Evolutionary conservation across 2,797 vertebrate genomes (phyloP).

Genomic region (Euphonia xanthogaster): DNA sequence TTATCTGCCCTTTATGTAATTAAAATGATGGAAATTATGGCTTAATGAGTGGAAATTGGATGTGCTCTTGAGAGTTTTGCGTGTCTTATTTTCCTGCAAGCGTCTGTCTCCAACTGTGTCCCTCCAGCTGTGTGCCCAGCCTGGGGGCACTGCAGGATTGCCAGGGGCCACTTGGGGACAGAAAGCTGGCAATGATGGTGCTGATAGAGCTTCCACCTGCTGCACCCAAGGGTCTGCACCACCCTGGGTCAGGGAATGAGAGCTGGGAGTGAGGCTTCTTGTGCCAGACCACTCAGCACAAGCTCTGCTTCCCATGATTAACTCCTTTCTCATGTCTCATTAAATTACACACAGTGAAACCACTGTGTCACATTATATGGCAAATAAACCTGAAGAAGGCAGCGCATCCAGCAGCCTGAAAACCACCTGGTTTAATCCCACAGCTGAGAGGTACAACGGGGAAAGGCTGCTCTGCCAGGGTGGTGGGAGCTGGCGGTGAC

Average conservation of each 20-base stretch:
- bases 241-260: rapidly evolving
- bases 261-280: neutral
- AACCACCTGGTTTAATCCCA: neutral
- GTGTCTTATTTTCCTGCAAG: neutral
- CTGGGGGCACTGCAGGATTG: neutral
- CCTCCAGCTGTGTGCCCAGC: neutral
- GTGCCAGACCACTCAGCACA: rapidly evolving
- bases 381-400: neutral
- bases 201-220: neutral
- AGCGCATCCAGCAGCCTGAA: neutral
- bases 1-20: conserved; percentile 44
- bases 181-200: rapidly evolving
- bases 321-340: neutral
- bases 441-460: rapidly evolving
- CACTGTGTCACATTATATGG: neutral
- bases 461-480: neutral
- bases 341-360: neutral
- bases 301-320: neutral
- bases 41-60: conserved; percentile 31
- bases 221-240: neutral
- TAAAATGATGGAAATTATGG: conserved; percentile 45
- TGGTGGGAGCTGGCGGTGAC: neutral
- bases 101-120: rapidly evolving
- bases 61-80: neutral
- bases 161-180: neutral